Evolutionary conservation across 2,797 vertebrate genomes (phyloP).

Genomic region (Cynodonichthys magdalenae): DNA sequence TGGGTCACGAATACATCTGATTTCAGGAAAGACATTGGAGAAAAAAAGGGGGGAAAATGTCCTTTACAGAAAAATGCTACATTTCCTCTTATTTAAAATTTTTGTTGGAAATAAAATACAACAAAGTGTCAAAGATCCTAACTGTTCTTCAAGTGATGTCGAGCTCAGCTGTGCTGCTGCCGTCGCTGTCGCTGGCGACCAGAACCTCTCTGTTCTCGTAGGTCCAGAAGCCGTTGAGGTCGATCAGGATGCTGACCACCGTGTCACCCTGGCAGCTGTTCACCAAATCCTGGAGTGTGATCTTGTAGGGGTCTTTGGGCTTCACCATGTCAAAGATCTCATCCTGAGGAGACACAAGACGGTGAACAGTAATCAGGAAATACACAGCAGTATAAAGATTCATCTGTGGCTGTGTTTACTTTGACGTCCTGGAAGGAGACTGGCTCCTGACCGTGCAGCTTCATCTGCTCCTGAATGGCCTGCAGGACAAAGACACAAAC

Average conservation of each 20-base stretch:
- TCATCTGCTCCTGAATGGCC: slow-evolving; percentile 99
- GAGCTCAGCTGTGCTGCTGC: slow-evolving; percentile 73
- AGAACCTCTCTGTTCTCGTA: slow-evolving; percentile 98
- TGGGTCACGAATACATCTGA: too few species aligned
- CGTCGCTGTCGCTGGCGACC: slow-evolving; percentile 86
- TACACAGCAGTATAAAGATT: accelerated
- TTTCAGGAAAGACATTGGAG: too few species aligned
- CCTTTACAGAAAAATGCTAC: too few species aligned
- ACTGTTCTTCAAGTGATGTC: slow-evolving; percentile 85
- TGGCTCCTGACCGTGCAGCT: slow-evolving; percentile 94
- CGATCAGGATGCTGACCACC: slow-evolving; percentile 96
- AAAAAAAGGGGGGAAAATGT: too few species aligned
- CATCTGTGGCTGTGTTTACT: slow-evolving; percentile 67
- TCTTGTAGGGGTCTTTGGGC: slow-evolving; percentile 94
- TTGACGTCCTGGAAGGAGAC: slow-evolving; percentile 98
- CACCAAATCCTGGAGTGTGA: slow-evolving; percentile 96
- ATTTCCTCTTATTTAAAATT: not conserved
- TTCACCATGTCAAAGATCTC: slow-evolving; percentile 99
- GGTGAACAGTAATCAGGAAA: not conserved
- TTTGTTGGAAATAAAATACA: not conserved
- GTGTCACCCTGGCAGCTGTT: slow-evolving; percentile 98
- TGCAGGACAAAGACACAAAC: slow-evolving; percentile 52
- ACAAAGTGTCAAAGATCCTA: not conserved
- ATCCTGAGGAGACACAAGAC: slow-evolving; percentile 79
- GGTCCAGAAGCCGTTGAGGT: slow-evolving; percentile 98